These are phyloP conservation scores for Rhyacichthys aspro DNA, from an alignment of 2,797 vertebrate genomes.

Conservation along the genomic window DNA sequence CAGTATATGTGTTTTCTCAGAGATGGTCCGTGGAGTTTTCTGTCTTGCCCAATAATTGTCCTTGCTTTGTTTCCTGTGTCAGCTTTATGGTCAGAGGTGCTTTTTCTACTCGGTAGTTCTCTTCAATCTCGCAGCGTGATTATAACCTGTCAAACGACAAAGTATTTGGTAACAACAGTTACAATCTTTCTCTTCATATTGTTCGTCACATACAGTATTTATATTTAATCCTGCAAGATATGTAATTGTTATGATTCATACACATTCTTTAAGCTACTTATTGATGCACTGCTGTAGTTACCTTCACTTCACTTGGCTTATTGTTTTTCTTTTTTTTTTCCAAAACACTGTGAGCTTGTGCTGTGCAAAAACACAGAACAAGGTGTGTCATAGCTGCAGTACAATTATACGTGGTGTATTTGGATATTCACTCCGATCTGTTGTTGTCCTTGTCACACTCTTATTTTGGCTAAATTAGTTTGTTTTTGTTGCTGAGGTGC, in stretches of 20 bases:
- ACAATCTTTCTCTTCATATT: constrained; percentile 26
- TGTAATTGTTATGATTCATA: neutral
- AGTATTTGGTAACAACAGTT: constrained; percentile 29
- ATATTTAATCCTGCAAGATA: neutral
- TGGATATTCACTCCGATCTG: neutral
- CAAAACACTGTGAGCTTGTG: constrained; percentile 16
- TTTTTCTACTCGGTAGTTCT: constrained; percentile 40
- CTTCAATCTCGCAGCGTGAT: constrained; percentile 27
- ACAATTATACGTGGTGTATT: constrained; percentile 11
- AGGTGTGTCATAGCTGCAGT: constrained; percentile 17
- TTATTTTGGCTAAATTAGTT: constrained; percentile 19
- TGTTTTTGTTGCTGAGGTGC: constrained; percentile 25
- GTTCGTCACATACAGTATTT: constrained; percentile 3
- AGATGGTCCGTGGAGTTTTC: constrained; percentile 27
- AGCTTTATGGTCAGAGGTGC: constrained; percentile 50
- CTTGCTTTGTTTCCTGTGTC: constrained; percentile 47
- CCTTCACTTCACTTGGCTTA: constrained; percentile 7
- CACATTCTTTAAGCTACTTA: too few species aligned
- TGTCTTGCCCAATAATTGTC: constrained; percentile 36
- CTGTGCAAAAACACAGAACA: constrained; percentile 14
- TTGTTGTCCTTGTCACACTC: constrained; percentile 1
- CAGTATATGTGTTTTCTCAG: constrained; percentile 32
- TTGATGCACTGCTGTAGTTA: too few species aligned
- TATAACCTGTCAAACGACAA: constrained; percentile 42
- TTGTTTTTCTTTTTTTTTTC: constrained; percentile 5